Conservation (phyloP, 2,113 vertebrate species). For the Sapajus apella region DNA sequence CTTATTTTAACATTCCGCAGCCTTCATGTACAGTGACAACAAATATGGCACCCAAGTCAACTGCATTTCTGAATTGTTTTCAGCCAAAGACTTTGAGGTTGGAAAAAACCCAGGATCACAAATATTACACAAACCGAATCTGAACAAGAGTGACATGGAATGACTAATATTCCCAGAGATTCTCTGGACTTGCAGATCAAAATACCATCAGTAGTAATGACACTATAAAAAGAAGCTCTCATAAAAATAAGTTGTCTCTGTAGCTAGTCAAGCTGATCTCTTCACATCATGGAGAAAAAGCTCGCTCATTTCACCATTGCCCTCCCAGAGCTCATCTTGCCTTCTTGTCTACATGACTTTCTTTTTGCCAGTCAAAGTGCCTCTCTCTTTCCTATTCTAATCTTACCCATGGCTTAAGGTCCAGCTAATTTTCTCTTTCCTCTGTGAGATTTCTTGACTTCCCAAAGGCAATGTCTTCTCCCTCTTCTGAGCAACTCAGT, state of each 20-base stretch:
- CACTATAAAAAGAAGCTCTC: background rate
- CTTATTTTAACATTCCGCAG: background rate
- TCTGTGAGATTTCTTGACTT: background rate
- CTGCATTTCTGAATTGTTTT: background rate
- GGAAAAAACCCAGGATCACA: constrained; percentile 25
- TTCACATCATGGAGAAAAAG: background rate
- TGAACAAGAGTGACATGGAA: background rate
- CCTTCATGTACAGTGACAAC: background rate
- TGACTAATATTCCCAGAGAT: background rate
- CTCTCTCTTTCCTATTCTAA: background rate
- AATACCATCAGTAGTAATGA: background rate
- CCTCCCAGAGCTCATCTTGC: background rate
- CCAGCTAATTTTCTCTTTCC: background rate
- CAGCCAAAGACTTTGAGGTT: background rate
- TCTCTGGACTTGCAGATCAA: background rate
- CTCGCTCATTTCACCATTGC: background rate
- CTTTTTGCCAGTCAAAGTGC: background rate
- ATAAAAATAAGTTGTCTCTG: background rate
- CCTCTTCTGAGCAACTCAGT: background rate
- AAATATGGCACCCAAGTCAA: background rate
- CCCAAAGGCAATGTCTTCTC: background rate
- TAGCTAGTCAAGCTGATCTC: background rate
- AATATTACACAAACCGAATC: constrained; percentile 3
- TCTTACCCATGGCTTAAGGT: background rate
- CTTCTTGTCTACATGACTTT: background rate